Conservation (phyloP, 2,113 vertebrate genomes). For the Clupea harengus region DNA sequence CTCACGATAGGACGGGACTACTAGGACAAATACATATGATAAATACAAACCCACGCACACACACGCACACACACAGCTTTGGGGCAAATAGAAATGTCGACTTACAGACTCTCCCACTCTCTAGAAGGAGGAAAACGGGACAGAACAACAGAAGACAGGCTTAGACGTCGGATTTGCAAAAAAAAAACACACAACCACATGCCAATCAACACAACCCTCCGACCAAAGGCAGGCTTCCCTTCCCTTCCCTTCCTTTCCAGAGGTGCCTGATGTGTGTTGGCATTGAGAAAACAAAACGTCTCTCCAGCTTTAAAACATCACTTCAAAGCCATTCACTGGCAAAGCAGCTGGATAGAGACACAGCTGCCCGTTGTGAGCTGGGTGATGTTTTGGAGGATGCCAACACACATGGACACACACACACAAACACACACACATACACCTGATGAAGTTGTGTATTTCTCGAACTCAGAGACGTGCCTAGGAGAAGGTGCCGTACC, state of each 20-base stretch:
- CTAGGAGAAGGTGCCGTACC: not conserved
- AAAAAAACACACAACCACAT: not conserved
- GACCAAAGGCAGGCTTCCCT: not conserved
- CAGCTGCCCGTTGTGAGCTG: not conserved
- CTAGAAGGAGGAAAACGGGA: slow-evolving; percentile 75
- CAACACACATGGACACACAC: slow-evolving; percentile 27
- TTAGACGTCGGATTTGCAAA: slow-evolving; percentile 56
- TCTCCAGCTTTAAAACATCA: not conserved
- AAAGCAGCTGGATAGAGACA: not conserved
- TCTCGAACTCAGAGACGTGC: not conserved
- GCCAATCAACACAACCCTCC: not conserved
- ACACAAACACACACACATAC: slow-evolving; percentile 12
- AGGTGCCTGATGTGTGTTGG: not conserved
- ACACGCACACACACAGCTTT: slow-evolving; percentile 45
- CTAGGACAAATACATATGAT: slow-evolving; percentile 38
- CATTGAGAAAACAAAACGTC: not conserved
- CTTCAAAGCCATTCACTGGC: not conserved
- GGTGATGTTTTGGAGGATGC: not conserved
- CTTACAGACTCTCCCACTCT: slow-evolving; percentile 96
- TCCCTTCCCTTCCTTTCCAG: not conserved
- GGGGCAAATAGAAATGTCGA: slow-evolving; percentile 65
- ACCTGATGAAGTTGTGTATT: not conserved
- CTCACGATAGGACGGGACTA: not conserved
- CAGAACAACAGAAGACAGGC: slow-evolving; percentile 70
- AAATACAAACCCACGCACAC: slow-evolving; percentile 24